Conservation (phyloP, 2,888 invertebrate species). For the Antheraea yamamai region DNA sequence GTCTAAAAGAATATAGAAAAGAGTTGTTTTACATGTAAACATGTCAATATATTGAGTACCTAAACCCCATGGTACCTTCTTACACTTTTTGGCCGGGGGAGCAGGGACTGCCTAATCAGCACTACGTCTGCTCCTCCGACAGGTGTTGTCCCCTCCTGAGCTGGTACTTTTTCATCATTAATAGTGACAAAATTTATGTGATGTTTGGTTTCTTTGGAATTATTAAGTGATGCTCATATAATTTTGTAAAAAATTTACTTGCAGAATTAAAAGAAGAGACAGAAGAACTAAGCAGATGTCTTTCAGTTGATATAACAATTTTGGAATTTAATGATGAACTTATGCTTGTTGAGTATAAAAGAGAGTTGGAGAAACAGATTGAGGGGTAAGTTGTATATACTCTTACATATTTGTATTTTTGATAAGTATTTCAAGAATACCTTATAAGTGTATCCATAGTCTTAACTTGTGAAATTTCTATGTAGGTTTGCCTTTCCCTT, state of each 20-base stretch:
- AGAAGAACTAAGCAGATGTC: conserved; percentile 65
- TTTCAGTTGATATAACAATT: conserved; percentile 71
- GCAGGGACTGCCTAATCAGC: too few species aligned
- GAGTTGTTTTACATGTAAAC: too few species aligned
- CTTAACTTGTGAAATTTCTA: too few species aligned
- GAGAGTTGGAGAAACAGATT: conserved; percentile 72
- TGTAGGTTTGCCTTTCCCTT: too few species aligned
- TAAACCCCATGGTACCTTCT: too few species aligned
- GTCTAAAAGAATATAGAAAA: too few species aligned
- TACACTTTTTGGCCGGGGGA: too few species aligned
- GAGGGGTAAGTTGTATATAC: conserved; percentile 59
- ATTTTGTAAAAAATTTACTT: not conserved
- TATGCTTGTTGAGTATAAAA: conserved; percentile 72
- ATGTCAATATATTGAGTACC: too few species aligned
- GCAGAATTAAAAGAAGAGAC: conserved; percentile 73
- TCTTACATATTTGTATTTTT: not conserved
- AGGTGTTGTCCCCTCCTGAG: too few species aligned
- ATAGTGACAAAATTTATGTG: not conserved
- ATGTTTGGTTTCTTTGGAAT: not conserved
- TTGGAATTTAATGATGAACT: conserved; percentile 71
- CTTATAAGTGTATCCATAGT: not conserved
- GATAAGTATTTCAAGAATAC: not conserved
- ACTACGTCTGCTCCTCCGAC: too few species aligned
- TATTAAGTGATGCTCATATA: not conserved
- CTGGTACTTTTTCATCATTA: too few species aligned